A percentile compares a stretch with the other conserved stretches of the same genome.
phyloP scores from a whole-genome alignment of 2,888 invertebrate genomes.

The Idaea straminata region DNA sequence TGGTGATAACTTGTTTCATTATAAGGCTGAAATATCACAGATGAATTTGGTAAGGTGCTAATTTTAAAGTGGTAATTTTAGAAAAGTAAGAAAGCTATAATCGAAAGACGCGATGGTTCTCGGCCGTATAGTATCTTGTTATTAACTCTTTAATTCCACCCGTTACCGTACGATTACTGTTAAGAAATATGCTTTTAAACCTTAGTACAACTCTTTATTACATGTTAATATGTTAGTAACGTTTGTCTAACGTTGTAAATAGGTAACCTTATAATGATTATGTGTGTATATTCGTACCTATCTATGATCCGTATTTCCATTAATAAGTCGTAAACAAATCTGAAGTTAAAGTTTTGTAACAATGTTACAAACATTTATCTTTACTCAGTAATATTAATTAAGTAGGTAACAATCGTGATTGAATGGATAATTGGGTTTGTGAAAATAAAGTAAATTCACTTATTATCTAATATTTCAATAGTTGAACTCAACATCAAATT shows the following conservation, averaged over 20 bases:
- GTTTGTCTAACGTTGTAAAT: conserved; percentile 26
- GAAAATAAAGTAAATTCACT: conserved; percentile 12
- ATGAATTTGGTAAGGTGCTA: conserved; percentile 78
- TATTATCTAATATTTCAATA: conserved; percentile 27
- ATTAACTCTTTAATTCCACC: conserved; percentile 76
- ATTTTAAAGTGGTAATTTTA: conserved; percentile 62
- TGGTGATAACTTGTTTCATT: conserved; percentile 64
- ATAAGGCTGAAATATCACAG: conserved; percentile 77
- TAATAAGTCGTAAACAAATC: not conserved
- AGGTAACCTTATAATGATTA: conserved; percentile 40
- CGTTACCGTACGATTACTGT: conserved; percentile 77
- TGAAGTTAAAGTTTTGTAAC: not conserved
- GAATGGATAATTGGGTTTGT: conserved; percentile 6
- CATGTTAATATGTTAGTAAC: conserved; percentile 24
- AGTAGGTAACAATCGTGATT: conserved; percentile 14
- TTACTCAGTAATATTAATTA: conserved; percentile 11
- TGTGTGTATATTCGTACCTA: conserved; percentile 44
- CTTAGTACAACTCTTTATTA: conserved; percentile 39
- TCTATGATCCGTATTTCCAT: conserved; percentile 12
- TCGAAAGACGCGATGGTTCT: conserved; percentile 54
- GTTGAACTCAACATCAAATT: conserved; percentile 51
- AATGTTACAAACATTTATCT: not conserved
- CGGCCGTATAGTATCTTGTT: conserved; percentile 62
- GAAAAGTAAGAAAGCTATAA: conserved; percentile 59
- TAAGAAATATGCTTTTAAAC: conserved; percentile 58